A percentile compares a stretch with the other conserved stretches of the same genome.
Evolutionary conservation across 2,888 invertebrate genomes (phyloP).

Genomic region (Harpalus rubripes): DNA sequence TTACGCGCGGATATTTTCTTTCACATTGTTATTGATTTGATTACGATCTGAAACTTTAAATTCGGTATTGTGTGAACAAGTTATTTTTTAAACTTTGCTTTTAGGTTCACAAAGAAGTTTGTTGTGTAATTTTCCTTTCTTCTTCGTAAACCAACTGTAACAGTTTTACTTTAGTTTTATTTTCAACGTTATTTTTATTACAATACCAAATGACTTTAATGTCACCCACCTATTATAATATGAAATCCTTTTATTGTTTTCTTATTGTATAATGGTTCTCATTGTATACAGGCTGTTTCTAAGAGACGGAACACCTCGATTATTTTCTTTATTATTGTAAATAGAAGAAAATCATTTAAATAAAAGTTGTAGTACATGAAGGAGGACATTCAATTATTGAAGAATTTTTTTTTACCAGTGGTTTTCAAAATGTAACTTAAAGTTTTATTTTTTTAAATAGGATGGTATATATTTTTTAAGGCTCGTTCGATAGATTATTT

Average conservation of each 20-base stretch:
- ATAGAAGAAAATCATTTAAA: too few relatives aligned
- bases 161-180: slow-evolving; percentile 16
- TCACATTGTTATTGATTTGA: slow-evolving; percentile 37
- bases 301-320: too few relatives aligned
- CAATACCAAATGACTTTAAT: not conserved
- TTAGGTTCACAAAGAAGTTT: slow-evolving; percentile 32
- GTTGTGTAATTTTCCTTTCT: slow-evolving; percentile 40
- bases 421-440: too few relatives aligned
- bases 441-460: too few relatives aligned
- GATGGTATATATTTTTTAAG: too few relatives aligned
- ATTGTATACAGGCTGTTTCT: too few relatives aligned
- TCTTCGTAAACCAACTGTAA: slow-evolving; percentile 36
- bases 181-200: not conserved
- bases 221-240: not conserved
- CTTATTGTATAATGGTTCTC: slow-evolving; percentile 1
- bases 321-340: too few relatives aligned
- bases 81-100: slow-evolving; percentile 49
- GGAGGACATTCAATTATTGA: too few relatives aligned
- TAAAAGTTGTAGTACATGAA: too few relatives aligned
- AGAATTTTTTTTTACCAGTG: too few relatives aligned
- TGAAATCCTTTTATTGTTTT: not conserved
- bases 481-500: too few relatives aligned
- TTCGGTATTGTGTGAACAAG: slow-evolving; percentile 30
- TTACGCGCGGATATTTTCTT: slow-evolving; percentile 11
- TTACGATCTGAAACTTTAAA: slow-evolving; percentile 38